phyloP scores from a whole-genome alignment of 2,797 vertebrate genomes.

The Danio choprae region DNA sequence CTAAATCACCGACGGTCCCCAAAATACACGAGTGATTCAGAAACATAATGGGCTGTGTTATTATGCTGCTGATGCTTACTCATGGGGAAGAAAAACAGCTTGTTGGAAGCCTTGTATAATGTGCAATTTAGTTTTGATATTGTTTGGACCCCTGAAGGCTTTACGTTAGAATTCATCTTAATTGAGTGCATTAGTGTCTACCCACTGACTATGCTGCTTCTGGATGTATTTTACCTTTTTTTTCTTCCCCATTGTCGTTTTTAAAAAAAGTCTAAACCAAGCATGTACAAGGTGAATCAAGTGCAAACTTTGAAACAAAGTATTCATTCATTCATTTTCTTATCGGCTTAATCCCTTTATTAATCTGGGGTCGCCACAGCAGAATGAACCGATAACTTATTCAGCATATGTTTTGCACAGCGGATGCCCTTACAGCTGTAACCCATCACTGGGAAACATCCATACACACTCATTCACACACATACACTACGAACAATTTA shows the following conservation, averaged over 20 bases:
- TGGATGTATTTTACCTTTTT: not conserved
- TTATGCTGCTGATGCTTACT: conserved; percentile 16
- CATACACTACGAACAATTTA: too few species aligned
- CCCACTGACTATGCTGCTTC: too few species aligned
- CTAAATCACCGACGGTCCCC: not conserved
- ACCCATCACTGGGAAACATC: too few species aligned
- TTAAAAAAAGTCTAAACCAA: not conserved
- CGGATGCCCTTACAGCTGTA: too few species aligned
- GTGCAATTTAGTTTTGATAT: not conserved
- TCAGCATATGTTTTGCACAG: too few species aligned
- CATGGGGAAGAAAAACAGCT: not conserved
- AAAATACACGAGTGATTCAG: conserved; percentile 38
- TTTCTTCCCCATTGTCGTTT: not conserved
- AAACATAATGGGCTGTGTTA: conserved; percentile 33
- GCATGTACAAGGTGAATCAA: not conserved
- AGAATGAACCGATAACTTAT: too few species aligned
- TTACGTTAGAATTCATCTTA: conserved; percentile 36
- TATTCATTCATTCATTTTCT: too few species aligned
- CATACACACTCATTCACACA: too few species aligned
- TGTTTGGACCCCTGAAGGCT: conserved; percentile 15
- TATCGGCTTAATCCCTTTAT: too few species aligned
- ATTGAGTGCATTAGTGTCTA: not conserved
- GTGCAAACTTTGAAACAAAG: not conserved
- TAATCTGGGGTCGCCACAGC: too few species aligned
- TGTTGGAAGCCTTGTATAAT: not conserved